Evolutionary conservation across 2,113 vertebrate species (phyloP), one percentile per base, ranked within the genome.

Genomic region (Oxygymnocypris stewartii): DNA sequence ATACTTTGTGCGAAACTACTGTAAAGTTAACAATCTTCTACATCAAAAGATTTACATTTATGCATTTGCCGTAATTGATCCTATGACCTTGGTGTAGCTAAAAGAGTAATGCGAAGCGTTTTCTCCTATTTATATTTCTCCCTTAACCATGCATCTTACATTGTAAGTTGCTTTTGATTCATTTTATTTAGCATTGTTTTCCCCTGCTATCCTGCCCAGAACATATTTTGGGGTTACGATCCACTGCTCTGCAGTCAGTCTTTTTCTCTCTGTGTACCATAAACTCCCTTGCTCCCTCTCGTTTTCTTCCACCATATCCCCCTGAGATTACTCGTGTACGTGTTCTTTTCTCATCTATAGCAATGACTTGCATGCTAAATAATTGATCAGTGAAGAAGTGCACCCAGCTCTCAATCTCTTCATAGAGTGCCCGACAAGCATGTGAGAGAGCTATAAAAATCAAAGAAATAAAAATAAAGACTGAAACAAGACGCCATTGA

Each of bases 321-420:
- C 59, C 81, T 82, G 79, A 77, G 84, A 88, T 92, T 91, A 85
- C 91, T 92, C 73, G 74, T 13, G 54, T 65, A 74, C 57, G 75
- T 71, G 86, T 85, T 89, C 79, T 83, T 86, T 91, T 75, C 84
- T 86, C 87, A 79, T 79, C 82, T 74, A 63, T 79, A 83, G 82
- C 79, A 73, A 67, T 83, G 25, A 75, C 47, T 81, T 65, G 59
- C 63, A 67, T 82, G 9, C 89, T 92, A 86, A 91, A 92, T 91
- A 91, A 89, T 79, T 87, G 77, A 93, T 92, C 88, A 82, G 57
- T 61, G 88, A 75, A 89, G 69, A 57, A 79, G 51, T 44, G 49
- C 7, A 25, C 74, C 63, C 44, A 71, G 37, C 81, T 87, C 86
- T 87, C 67, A 65, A 77, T 85, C 82, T 86, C 65, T 78, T 82